Percentiles rank a stretch among this genome's conserved stretches.
phyloP scores from a whole-genome alignment of 2,888 invertebrate species.

The Drosophila nigritarsus region DNA sequence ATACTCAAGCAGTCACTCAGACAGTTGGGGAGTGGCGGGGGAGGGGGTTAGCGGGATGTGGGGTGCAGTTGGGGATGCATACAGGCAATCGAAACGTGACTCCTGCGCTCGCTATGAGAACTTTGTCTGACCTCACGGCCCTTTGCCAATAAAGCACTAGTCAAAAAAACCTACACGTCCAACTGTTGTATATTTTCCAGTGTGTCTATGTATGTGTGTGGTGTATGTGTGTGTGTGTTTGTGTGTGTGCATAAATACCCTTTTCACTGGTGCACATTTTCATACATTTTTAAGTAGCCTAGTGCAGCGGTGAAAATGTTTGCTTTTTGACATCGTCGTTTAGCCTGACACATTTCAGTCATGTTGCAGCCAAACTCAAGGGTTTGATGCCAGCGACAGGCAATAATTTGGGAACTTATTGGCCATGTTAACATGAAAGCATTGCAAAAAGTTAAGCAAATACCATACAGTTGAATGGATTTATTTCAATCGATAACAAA shows the following conservation, averaged over 20 bases:
- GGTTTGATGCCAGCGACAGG: constrained; percentile 28
- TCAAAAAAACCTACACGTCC: neutral
- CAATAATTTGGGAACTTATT: constrained; percentile 6
- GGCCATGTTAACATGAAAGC: constrained; percentile 7
- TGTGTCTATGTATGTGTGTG: neutral
- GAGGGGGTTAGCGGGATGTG: neutral
- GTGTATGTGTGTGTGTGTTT: neutral
- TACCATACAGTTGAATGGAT: neutral
- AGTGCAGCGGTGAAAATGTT: constrained; percentile 23
- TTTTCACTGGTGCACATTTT: constrained; percentile 31
- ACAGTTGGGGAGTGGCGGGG: neutral
- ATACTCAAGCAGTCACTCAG: constrained; percentile 28
- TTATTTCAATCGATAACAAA: neutral
- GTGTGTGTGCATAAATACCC: constrained; percentile 26
- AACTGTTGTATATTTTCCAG: neutral
- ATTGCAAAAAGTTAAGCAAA: neutral
- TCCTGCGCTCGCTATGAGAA: constrained; percentile 41
- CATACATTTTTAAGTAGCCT: constrained; percentile 60
- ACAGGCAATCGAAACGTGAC: constrained; percentile 65
- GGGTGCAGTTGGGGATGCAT: neutral
- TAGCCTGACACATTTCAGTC: constrained; percentile 60
- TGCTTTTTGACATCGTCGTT: constrained; percentile 49
- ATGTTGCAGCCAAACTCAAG: constrained; percentile 34
- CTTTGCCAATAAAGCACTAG: constrained; percentile 37
- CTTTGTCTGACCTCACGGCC: constrained; percentile 49